Base-by-base conservation (phyloP, 2,797 vertebrate genomes). In the Myoxocephalus aenaeus region DNA sequence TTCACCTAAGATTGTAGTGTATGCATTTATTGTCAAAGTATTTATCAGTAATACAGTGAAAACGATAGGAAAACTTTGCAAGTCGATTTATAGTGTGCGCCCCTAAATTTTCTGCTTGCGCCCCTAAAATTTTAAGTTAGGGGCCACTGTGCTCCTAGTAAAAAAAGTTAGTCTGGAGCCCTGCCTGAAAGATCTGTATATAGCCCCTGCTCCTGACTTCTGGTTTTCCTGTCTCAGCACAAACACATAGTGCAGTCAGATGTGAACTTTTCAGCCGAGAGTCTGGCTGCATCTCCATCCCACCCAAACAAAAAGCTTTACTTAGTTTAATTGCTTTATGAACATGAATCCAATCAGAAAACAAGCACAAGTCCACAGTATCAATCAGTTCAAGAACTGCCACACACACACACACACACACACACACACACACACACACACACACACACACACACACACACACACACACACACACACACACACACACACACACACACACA, bases 171-270 rank as follows among this genome's bases (percentile, higher is more conserved):
- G n/a, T n/a, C n/a, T n/a, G n/a, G n/a, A n/a, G n/a, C n/a, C n/a
- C n/a, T n/a, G n/a, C n/a, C n/a, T n/a, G n/a, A 11, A 56, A 9
- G 14, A 56, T 56, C 13, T 27, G 54, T 8, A 15, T 27, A 12
- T 66, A 17, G 14, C 29, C n/a, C 32, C 48, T 2, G 36, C 14
- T 51, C 20, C 50, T 22, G n/a, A 12, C 11, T 10, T 51, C 11
- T 51, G 50, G 20, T 51, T n/a, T 56, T 56, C 27, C 5, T 42
- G 40, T 54, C 62, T 66, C 56, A 36, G 69, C 18, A 63, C 42
- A 6, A 67, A 46, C 32, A 44, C 40, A 13, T 1, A 48, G n/a
- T 34, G 50, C 10, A 58, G 38, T 15, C 8, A 4, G 14, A 58
- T 18, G 22, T 54, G 22, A 36, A 25, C 25, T 18, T 20, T 57